Evolutionary conservation across 2,797 vertebrate genomes (phyloP).

Genomic region (Pachyuromys duprasi): DNA sequence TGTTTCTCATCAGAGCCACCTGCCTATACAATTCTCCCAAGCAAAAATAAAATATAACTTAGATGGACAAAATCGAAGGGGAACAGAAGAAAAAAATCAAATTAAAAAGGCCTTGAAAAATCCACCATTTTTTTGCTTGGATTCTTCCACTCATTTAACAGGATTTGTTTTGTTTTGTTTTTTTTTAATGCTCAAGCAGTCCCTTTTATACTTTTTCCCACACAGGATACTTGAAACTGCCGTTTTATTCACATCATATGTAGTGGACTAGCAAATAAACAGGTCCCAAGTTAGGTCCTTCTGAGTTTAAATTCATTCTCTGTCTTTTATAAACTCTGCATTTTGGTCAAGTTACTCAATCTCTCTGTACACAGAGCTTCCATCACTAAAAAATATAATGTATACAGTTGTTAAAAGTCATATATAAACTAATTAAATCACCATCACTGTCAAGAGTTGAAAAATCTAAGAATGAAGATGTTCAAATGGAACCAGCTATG

Average conservation of each 20-base stretch:
- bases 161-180: background rate
- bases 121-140: background rate
- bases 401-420: background rate
- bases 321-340: background rate
- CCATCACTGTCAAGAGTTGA: background rate
- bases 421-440: background rate
- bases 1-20: slow-evolving; percentile 83
- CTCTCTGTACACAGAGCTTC: background rate
- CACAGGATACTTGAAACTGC: background rate
- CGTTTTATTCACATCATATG: background rate
- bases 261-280: background rate
- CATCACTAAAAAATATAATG: background rate
- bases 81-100: slow-evolving; percentile 72
- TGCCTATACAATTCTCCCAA: slow-evolving; percentile 69
- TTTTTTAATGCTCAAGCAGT: background rate
- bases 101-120: slow-evolving; percentile 66
- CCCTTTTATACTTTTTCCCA: background rate
- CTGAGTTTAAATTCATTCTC: background rate
- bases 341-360: background rate
- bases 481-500: background rate
- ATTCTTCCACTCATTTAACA: slow-evolving; percentile 65
- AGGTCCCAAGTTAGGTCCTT: background rate
- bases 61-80: slow-evolving; percentile 77
- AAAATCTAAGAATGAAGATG: slow-evolving; percentile 21
- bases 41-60: slow-evolving; percentile 83